Evolutionary conservation across 2,888 invertebrate species (phyloP).

Genomic region (Caenorhabditis wallacei): DNA sequence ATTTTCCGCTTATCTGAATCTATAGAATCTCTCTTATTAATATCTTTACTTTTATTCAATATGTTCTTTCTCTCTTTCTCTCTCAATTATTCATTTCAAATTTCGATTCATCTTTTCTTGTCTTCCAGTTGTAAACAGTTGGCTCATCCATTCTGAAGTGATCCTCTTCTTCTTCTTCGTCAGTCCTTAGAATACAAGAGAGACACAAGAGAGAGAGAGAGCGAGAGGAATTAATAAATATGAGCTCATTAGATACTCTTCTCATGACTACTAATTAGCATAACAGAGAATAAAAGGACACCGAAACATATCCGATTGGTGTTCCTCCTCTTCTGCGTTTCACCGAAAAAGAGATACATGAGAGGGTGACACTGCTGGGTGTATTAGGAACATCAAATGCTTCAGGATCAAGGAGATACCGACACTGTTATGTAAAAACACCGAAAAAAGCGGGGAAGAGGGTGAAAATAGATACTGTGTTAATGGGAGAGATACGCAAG

Average conservation of each 20-base stretch:
- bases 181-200: background rate
- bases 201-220: background rate
- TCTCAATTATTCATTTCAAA: constrained; percentile 3
- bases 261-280: constrained; percentile 57
- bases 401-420: background rate
- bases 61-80: background rate
- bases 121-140: constrained; percentile 5
- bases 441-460: no score
- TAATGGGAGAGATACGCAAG: no score
- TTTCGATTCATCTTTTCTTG: background rate
- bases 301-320: constrained; percentile 17
- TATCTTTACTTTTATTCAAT: background rate
- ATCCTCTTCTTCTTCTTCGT: no score
- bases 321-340: background rate
- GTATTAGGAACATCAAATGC: background rate
- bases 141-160: constrained; percentile 8
- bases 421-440: background rate
- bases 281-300: background rate
- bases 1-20: background rate
- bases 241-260: constrained; percentile 59
- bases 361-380: background rate
- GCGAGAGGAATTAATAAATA: constrained; percentile 28
- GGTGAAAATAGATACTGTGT: no score
- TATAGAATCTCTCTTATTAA: background rate
- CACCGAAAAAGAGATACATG: constrained; percentile 2